Base-by-base conservation (phyloP, 2,888 invertebrate genomes). In the Pristionchus maxplancki region DNA sequence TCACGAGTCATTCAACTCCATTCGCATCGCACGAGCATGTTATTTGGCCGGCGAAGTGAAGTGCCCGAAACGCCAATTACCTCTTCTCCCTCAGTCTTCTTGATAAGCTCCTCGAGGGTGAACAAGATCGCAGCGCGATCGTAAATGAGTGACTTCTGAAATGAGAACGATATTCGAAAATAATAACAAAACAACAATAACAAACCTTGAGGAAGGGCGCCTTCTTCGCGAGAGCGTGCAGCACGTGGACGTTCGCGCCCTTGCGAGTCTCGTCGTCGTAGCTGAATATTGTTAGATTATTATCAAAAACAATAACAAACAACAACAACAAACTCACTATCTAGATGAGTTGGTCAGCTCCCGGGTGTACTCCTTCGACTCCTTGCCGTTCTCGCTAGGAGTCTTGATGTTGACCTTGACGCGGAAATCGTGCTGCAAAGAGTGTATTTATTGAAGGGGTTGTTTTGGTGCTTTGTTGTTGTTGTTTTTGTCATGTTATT, bases 131-230 rank as follows among this genome's bases (percentile, higher is more conserved):
- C 82, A 3, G 53, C 82, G 6, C 82, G 50, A 11, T 83, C 82
- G 31, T 83, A 83, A 53, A 58, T 83, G 24, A 83, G 82, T 15
- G 53, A 44, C 31, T 83, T 50, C 82, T 83, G 50, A 31, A 83
- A 53, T 15, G 37, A 31, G 5, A 74, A 4, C 2, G 20, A 71
- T 13, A 34, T n/a, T 17, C 9, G 28, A 64, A 28, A 11, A 6
- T 64, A n/a, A n/a, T 24, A 28, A 64, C 15, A 6, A 17, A 28
- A 24, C 8, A n/a, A 24, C 1, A 78, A 1, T 1, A 28, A 81
- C 48, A 17, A 28, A 48, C 81, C 53, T 53, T 83, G 20, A 31
- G 50, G 31, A 83, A 28, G 15, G 44, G 48, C 4, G 81, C 28
- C 48, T 53, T 83, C 82, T 34, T 53, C 8, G 53, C 31, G 28